Base-by-base conservation (phyloP, 2,888 invertebrate genomes). In the Trisateles emortualis region DNA sequence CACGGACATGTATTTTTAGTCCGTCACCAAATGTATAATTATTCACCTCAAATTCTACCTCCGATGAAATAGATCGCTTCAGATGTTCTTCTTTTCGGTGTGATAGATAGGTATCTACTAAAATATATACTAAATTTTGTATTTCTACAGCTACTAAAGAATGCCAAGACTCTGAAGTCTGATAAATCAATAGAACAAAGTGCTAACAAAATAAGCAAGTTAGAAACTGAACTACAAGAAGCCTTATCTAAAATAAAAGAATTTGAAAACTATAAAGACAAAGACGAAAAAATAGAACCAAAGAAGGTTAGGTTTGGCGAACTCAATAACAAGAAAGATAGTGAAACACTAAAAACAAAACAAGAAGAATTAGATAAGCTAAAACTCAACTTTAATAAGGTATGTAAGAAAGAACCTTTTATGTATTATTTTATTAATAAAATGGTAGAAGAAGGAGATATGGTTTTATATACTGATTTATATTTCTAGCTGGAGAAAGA, bases 141-240 rank as follows among this genome's bases (percentile, higher is more conserved):
- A 52, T 32, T 17, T 52, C 85, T 86, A 29, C 71, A 93, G 93
- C 81, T 96, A 47, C 69, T 94, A 16, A 93, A 93, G 81, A 92
- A 93, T 66, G 78, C 93, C 52, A 94, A 95, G 87, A 83, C 90
- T 11, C 73, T 93, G 43, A 93, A 90, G 79, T 78, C 87, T 19
- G 95, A 95, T 59, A 94, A 94, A 81, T 86, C 93, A 14, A 70
- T 92, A 40, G 94, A 94, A 71, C 94, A 93, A 70, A 94, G 94
- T 65, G 90, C 94, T 53, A 94, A 93, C 57, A 95, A 95, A 87
- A 92, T 96, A 58, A 93, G 84, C 26, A 89, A 93, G 45, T 77
- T 96, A 64, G 96, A 96, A 85, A 93, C 89, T 26, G 95, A 95
- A 80, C 82, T 95, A 40, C 93, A 93, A 66, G 94, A 94, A 71